A percentile compares a stretch with the other conserved stretches of the same genome.
These are phyloP conservation scores for Aphelenchoides avenae DNA, from an alignment of 1,140 invertebrate genomes.

Conservation along the genomic window DNA sequence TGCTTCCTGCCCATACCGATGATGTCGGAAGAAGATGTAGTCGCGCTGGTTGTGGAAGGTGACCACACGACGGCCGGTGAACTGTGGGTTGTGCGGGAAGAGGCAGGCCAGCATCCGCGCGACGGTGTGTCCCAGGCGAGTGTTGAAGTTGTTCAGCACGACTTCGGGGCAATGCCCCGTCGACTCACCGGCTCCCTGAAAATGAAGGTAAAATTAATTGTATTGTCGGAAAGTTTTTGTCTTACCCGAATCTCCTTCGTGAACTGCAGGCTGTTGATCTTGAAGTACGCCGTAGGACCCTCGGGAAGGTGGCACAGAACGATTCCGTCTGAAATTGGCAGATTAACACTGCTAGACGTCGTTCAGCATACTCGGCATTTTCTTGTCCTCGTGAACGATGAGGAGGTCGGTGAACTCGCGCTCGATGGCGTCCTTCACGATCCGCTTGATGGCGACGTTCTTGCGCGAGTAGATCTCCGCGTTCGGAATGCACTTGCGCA, in stretches of 20 bases:
- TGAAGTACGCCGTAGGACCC: slow-evolving; percentile 86
- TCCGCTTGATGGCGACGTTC: slow-evolving; percentile 81
- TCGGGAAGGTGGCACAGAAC: slow-evolving; percentile 86
- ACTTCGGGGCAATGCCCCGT: slow-evolving; percentile 73
- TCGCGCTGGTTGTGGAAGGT: slow-evolving; percentile 98
- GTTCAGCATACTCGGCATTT: slow-evolving; percentile 70
- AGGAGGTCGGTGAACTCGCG: slow-evolving; percentile 73
- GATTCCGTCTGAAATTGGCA: slow-evolving; percentile 69
- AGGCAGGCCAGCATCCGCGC: slow-evolving; percentile 87
- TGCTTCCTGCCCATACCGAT: slow-evolving; percentile 72
- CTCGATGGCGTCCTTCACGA: slow-evolving; percentile 45
- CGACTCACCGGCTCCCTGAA: slow-evolving; percentile 50
- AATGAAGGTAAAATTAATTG: slow-evolving; percentile 1
- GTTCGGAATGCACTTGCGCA: slow-evolving; percentile 84
- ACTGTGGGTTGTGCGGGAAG: slow-evolving; percentile 93
- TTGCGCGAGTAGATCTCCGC: slow-evolving; percentile 74
- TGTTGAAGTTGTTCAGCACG: slow-evolving; percentile 91
- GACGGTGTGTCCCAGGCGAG: slow-evolving; percentile 80
- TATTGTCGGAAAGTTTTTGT: slow-evolving; percentile 53
- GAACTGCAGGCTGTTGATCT: slow-evolving; percentile 63
- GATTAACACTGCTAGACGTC: not conserved
- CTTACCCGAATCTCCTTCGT: slow-evolving; percentile 62
- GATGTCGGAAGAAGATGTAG: slow-evolving; percentile 97
- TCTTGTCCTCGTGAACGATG: slow-evolving; percentile 85
- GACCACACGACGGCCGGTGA: slow-evolving; percentile 81